A percentile compares a stretch with the other conserved stretches of the same genome.
These are phyloP conservation scores for Phyllotreta striolata DNA, from an alignment of 2,888 invertebrate species.

Conservation along the genomic window DNA sequence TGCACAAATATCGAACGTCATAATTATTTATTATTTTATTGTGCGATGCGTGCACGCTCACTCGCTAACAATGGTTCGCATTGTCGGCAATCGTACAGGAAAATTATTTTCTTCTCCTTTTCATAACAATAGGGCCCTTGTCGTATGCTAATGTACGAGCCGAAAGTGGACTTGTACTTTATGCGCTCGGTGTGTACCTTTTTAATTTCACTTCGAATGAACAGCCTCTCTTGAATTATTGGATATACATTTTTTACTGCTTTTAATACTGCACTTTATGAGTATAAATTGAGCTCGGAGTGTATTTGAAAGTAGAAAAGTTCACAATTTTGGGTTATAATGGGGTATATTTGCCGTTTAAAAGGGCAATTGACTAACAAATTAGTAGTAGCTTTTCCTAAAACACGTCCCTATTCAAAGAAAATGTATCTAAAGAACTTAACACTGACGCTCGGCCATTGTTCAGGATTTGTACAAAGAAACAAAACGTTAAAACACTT, in stretches of 20 bases:
- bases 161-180: conserved; percentile 40
- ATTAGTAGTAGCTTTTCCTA: not conserved
- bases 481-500: conserved; percentile 33
- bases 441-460: conserved; percentile 16
- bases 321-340: too few relatives aligned
- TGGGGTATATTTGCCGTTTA: too few relatives aligned
- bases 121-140: conserved; percentile 56
- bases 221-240: conserved; percentile 25
- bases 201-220: conserved; percentile 34
- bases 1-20: conserved; percentile 46
- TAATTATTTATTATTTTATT: conserved; percentile 58
- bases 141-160: conserved; percentile 57
- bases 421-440: conserved; percentile 8
- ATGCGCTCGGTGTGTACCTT: conserved; percentile 31
- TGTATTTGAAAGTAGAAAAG: too few relatives aligned
- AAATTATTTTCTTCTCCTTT: conserved; percentile 56
- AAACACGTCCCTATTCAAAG: not conserved
- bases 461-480: conserved; percentile 30
- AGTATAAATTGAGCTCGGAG: too few relatives aligned
- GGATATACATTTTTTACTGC: conserved; percentile 23
- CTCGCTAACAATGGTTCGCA: conserved; percentile 56
- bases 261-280: not conserved
- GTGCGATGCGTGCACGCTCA: conserved; percentile 53
- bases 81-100: conserved; percentile 56
- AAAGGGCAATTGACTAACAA: too few relatives aligned